A percentile compares a stretch with the other conserved stretches of the same genome.
These are phyloP conservation scores for Leptobrachium leishanense DNA, from an alignment of 2,113 vertebrate genomes.

Conservation along the genomic window DNA sequence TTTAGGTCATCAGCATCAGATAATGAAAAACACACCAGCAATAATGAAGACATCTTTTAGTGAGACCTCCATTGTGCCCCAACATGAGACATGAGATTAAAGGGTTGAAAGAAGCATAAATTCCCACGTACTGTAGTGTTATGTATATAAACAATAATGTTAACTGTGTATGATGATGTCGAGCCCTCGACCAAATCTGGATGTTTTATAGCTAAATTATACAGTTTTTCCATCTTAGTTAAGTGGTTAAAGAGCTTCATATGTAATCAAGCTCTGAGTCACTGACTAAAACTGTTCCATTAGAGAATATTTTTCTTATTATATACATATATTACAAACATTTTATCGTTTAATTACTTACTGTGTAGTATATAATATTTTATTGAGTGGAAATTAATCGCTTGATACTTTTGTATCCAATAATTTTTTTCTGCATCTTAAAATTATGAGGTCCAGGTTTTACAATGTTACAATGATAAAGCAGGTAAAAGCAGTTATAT, in stretches of 20 bases:
- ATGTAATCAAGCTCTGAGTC: background rate
- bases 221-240: slow-evolving; percentile 1
- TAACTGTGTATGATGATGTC: background rate
- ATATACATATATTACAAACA: background rate
- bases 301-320: background rate
- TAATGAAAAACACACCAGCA: no score
- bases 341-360: background rate
- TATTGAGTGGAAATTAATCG: background rate
- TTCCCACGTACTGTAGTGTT: no score
- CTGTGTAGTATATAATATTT: background rate
- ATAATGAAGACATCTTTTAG: no score
- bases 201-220: slow-evolving; percentile 9
- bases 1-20: no score
- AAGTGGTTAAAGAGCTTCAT: background rate
- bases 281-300: background rate
- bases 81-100: no score
- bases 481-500: no score
- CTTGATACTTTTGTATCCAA: background rate
- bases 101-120: no score
- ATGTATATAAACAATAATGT: background rate
- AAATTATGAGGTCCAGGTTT: no score
- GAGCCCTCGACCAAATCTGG: background rate
- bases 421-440: no score
- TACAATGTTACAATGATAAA: no score
- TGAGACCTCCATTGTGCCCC: no score